These are phyloP conservation scores for Noctua pronuba DNA, from an alignment of 2,888 invertebrate genomes.

Conservation along the genomic window DNA sequence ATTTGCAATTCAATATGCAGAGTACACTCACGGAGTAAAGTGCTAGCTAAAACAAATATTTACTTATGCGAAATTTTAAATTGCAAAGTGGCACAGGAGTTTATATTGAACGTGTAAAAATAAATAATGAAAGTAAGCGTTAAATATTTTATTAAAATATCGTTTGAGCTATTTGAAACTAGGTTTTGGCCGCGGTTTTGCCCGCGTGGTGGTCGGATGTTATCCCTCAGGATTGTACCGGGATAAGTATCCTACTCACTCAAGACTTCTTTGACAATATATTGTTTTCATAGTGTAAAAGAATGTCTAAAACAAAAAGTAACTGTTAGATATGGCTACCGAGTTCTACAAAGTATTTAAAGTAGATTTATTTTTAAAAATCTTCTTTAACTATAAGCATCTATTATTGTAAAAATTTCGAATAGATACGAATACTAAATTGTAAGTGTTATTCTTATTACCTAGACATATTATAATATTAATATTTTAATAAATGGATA, in stretches of 20 bases:
- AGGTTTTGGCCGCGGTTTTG: not conserved
- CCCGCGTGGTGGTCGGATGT: not conserved
- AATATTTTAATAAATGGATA: no score
- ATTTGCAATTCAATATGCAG: slow-evolving; percentile 11
- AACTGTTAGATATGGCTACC: no score
- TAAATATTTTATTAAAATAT: slow-evolving; percentile 6
- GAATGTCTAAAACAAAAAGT: no score
- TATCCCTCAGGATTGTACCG: not conserved
- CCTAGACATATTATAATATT: no score
- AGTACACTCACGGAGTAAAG: slow-evolving; percentile 38
- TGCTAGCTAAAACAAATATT: slow-evolving; percentile 47
- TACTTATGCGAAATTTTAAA: slow-evolving; percentile 34
- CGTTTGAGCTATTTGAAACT: not conserved
- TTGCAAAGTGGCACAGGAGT: not conserved
- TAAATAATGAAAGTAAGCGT: slow-evolving; percentile 7
- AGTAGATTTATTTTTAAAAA: no score
- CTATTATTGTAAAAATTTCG: no score
- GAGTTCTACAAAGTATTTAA: no score
- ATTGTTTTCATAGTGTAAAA: no score
- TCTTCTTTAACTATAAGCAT: no score
- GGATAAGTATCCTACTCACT: not conserved
- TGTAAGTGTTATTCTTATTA: no score
- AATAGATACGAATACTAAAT: no score
- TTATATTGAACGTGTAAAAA: slow-evolving; percentile 14
- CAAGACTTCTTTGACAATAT: not conserved